Conservation (phyloP, 2,888 invertebrate genomes). For the Drosophila tanythrix region DNA sequence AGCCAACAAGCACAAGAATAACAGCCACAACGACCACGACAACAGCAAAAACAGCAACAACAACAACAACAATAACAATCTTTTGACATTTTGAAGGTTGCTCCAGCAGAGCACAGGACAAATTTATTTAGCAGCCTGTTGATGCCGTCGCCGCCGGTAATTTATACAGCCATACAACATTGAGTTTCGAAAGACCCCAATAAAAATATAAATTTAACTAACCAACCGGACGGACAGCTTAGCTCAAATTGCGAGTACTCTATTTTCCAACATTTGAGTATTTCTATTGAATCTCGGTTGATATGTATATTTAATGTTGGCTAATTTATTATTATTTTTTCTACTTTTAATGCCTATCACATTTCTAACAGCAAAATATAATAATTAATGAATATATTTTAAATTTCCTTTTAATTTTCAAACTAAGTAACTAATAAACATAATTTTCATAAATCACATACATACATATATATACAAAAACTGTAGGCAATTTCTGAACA, state of each 20-base stretch:
- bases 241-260: background rate
- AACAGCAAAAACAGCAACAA: constrained; percentile 21
- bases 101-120: constrained; percentile 31
- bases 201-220: constrained; percentile 43
- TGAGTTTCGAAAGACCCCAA: constrained; percentile 2
- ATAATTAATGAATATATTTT: background rate
- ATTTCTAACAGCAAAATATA: background rate
- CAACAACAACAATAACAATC: constrained; percentile 28
- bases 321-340: background rate
- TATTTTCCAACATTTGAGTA: background rate
- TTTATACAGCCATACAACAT: constrained; percentile 52
- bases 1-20: constrained; percentile 20
- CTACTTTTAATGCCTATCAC: background rate
- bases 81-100: constrained; percentile 72
- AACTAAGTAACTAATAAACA: background rate
- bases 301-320: background rate
- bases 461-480: background rate
- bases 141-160: constrained; percentile 47
- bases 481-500: background rate
- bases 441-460: background rate
- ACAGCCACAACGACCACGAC: constrained; percentile 8
- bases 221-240: background rate
- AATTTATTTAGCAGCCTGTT: constrained; percentile 46
- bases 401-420: background rate
- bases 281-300: background rate